These are phyloP conservation scores for Andrena trimmerana DNA, from an alignment of 2,888 invertebrate species.

Conservation along the genomic window DNA sequence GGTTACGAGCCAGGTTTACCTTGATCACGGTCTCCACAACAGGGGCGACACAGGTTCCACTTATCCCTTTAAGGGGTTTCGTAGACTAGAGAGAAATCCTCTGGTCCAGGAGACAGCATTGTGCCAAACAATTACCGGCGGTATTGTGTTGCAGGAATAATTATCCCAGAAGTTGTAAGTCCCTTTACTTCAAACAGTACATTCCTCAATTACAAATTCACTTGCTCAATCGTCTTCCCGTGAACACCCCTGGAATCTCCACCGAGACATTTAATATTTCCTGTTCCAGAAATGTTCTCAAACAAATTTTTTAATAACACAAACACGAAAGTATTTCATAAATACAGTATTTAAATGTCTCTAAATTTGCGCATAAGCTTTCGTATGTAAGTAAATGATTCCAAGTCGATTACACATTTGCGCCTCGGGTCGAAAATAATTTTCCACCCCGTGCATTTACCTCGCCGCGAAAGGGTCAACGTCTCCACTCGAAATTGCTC, in stretches of 20 bases:
- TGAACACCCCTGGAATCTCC: neutral
- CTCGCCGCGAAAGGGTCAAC: slow-evolving; percentile 5
- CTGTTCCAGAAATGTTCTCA: too few species aligned
- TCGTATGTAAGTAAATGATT: too few species aligned
- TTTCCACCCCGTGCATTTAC: neutral
- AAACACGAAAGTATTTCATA: too few species aligned
- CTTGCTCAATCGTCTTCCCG: neutral
- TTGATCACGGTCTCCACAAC: slow-evolving; percentile 29
- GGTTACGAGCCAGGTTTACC: slow-evolving; percentile 13
- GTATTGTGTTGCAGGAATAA: slow-evolving; percentile 13
- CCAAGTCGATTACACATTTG: too few species aligned
- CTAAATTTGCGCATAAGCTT: too few species aligned
- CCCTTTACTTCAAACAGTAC: neutral
- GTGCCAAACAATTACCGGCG: slow-evolving; percentile 23
- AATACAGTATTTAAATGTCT: too few species aligned
- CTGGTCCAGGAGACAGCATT: neutral
- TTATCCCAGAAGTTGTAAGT: slow-evolving; percentile 10
- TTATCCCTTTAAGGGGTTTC: slow-evolving; percentile 40
- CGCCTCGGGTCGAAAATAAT: neutral
- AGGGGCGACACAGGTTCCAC: neutral
- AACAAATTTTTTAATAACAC: too few species aligned
- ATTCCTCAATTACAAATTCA: neutral
- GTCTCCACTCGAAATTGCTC: neutral
- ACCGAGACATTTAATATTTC: too few species aligned
- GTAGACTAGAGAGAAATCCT: slow-evolving; percentile 6